Percentiles rank a stretch among this genome's conserved stretches.
phyloP scores from a whole-genome alignment of 2,888 invertebrate species.

The Falcaria lacertinaria region DNA sequence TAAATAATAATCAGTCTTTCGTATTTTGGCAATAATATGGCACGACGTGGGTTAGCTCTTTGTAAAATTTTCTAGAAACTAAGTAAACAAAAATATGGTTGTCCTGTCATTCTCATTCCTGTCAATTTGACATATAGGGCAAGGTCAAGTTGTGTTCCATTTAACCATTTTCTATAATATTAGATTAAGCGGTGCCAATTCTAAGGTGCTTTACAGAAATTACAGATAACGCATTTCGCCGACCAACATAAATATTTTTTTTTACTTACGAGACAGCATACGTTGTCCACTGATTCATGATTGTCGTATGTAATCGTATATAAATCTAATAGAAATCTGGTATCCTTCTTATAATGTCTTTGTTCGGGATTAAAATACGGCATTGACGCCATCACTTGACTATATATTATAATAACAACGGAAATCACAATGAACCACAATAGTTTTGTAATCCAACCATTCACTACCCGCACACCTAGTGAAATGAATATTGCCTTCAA shows the following conservation, averaged over 20 bases:
- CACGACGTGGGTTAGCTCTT: slow-evolving; percentile 48
- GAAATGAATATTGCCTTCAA: slow-evolving; percentile 32
- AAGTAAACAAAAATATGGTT: slow-evolving; percentile 42
- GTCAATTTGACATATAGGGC: slow-evolving; percentile 72
- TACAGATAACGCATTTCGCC: too few species aligned
- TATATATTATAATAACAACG: slow-evolving; percentile 16
- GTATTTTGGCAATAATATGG: slow-evolving; percentile 61
- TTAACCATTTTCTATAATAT: slow-evolving; percentile 18
- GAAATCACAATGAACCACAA: slow-evolving; percentile 17
- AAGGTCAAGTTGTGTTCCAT: slow-evolving; percentile 59
- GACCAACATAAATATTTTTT: too few species aligned
- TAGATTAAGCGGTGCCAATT: too few species aligned
- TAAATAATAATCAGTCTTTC: slow-evolving; percentile 69
- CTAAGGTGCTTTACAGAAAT: too few species aligned
- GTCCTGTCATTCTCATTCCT: slow-evolving; percentile 43
- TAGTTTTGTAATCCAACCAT: slow-evolving; percentile 19
- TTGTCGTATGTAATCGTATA: slow-evolving; percentile 93
- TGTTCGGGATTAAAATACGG: slow-evolving; percentile 78
- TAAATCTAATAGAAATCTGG: slow-evolving; percentile 89
- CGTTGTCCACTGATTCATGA: slow-evolving; percentile 86
- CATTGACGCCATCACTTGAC: slow-evolving; percentile 68
- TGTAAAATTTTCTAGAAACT: slow-evolving; percentile 25
- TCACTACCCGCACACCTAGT: slow-evolving; percentile 37
- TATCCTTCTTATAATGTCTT: slow-evolving; percentile 93
- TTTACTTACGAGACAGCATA: slow-evolving; percentile 84